These are phyloP conservation scores for Chelon auratus DNA, from an alignment of 2,797 vertebrate species.

Conservation along the genomic window DNA sequence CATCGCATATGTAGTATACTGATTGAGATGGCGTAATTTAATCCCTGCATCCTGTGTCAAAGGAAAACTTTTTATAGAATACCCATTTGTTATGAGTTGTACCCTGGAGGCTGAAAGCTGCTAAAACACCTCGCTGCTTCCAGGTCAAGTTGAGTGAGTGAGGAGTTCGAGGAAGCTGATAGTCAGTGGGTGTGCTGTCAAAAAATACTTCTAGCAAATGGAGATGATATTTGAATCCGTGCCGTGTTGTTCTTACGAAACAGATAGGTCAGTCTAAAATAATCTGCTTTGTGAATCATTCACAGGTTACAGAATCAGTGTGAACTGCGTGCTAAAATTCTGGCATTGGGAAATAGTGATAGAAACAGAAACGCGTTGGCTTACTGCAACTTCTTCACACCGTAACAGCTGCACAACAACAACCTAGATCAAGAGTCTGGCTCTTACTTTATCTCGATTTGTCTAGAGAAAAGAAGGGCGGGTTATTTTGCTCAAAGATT, in stretches of 20 bases:
- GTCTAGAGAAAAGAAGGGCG: too few relatives aligned
- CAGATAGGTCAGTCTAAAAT: slow-evolving; percentile 10
- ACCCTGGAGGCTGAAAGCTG: not conserved
- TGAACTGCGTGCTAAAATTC: too few relatives aligned
- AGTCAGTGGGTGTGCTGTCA: not conserved
- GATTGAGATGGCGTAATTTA: not conserved
- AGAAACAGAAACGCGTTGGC: too few relatives aligned
- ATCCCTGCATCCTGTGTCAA: slow-evolving; percentile 5
- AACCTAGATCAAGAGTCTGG: not conserved
- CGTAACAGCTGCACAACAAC: not conserved
- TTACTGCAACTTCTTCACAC: too few relatives aligned
- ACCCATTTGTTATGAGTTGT: not conserved
- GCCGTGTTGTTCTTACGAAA: slow-evolving; percentile 13
- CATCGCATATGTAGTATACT: not conserved
- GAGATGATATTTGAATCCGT: not conserved
- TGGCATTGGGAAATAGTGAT: too few relatives aligned
- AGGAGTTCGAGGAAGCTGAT: not conserved
- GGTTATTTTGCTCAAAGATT: not conserved
- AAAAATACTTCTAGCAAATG: not conserved
- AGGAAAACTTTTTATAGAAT: slow-evolving; percentile 1
- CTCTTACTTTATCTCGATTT: not conserved
- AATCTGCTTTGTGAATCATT: slow-evolving; percentile 13
- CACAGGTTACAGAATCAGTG: slow-evolving; percentile 18
- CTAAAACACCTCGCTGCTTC: too few relatives aligned
- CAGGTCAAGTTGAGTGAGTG: not conserved